These are phyloP conservation scores for Papilio gigon DNA, from an alignment of 2,888 invertebrate species.

Conservation along the genomic window DNA sequence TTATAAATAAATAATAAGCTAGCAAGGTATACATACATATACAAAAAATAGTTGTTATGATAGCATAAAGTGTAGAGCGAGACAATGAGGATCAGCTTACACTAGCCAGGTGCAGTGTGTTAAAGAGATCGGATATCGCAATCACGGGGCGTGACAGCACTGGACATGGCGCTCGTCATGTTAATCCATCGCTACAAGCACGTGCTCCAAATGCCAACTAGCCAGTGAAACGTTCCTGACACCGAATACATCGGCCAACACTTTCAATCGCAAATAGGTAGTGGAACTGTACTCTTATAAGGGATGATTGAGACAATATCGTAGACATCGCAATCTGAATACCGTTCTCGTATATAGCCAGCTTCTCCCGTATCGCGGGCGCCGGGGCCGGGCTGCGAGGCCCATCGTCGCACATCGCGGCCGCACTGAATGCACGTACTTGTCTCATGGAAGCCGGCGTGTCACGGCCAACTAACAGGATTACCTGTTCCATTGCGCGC, in stretches of 20 bases:
- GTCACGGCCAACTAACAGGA: slow-evolving; percentile 82
- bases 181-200: slow-evolving; percentile 63
- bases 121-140: slow-evolving; percentile 69
- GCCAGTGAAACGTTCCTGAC: slow-evolving; percentile 64
- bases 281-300: slow-evolving; percentile 35
- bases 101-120: slow-evolving; percentile 61
- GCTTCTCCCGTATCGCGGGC: slow-evolving; percentile 78
- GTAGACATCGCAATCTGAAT: slow-evolving; percentile 51
- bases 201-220: slow-evolving; percentile 77
- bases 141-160: slow-evolving; percentile 74
- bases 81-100: slow-evolving; percentile 58
- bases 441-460: slow-evolving; percentile 77
- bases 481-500: slow-evolving; percentile 80
- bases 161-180: slow-evolving; percentile 67
- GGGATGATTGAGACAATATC: slow-evolving; percentile 49
- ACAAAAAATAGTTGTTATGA: not conserved
- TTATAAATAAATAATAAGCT: not conserved
- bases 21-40: not conserved
- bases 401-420: slow-evolving; percentile 74
- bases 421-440: slow-evolving; percentile 66
- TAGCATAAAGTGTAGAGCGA: slow-evolving; percentile 48
- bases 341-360: slow-evolving; percentile 81
- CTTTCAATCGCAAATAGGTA: slow-evolving; percentile 66
- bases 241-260: slow-evolving; percentile 59
- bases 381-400: slow-evolving; percentile 72